Percentiles rank a stretch among this genome's conserved stretches.
phyloP scores from a whole-genome alignment of 2,888 invertebrate species.

The Plutella xylostella region DNA sequence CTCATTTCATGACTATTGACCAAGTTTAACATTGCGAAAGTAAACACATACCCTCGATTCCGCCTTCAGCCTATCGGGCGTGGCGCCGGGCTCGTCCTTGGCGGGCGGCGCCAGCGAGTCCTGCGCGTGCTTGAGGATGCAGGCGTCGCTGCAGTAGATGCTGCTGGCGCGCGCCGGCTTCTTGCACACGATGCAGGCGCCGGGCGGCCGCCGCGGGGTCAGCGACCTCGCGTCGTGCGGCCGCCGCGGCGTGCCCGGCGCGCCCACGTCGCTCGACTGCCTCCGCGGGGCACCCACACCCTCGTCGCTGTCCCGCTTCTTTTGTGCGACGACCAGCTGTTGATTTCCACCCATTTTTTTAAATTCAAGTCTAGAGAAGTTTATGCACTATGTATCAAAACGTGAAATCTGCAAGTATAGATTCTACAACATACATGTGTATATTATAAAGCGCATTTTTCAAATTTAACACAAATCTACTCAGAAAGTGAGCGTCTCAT shows the following conservation, averaged over 20 bases:
- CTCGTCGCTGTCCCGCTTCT: not conserved
- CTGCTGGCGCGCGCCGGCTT: constrained; percentile 81
- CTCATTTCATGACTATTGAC: not conserved
- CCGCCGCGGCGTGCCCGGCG: constrained; percentile 21
- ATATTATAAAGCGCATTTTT: too few species aligned
- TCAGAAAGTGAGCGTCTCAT: too few species aligned
- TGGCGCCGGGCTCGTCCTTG: constrained; percentile 32
- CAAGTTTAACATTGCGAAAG: constrained; percentile 4
- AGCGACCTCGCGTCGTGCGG: constrained; percentile 13
- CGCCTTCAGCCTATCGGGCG: constrained; percentile 43
- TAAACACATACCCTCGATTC: constrained; percentile 47
- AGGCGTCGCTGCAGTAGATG: constrained; percentile 90
- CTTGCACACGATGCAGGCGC: constrained; percentile 82
- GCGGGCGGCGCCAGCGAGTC: constrained; percentile 57
- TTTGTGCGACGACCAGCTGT: too few species aligned
- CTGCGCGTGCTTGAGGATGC: constrained; percentile 87
- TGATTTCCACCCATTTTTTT: too few species aligned
- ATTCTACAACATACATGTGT: too few species aligned
- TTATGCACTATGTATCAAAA: too few species aligned
- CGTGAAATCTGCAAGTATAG: too few species aligned
- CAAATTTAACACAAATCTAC: too few species aligned
- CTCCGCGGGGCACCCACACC: not conserved
- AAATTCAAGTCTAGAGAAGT: too few species aligned
- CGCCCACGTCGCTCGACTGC: constrained; percentile 6
- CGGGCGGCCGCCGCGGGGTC: constrained; percentile 24